These are phyloP conservation scores for Ophiothrix spiculata DNA, from an alignment of 35 echinoderm and acorn worm genomes.

Conservation along the genomic window DNA sequence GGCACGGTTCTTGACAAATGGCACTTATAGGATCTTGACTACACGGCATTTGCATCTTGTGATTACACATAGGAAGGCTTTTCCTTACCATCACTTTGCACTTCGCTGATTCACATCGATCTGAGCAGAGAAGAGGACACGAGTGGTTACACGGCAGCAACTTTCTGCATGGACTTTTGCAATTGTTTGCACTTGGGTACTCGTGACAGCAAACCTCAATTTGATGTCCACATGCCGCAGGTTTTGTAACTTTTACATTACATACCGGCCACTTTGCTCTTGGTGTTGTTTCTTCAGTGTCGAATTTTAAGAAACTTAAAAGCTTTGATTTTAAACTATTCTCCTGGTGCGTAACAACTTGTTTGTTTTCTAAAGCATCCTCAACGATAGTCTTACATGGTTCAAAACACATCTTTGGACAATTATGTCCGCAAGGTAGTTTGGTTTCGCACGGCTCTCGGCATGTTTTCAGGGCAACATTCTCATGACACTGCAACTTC, in stretches of 20 bases:
- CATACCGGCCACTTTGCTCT: not conserved
- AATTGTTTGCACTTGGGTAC: not conserved
- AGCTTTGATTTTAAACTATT: not conserved
- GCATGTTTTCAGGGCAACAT: not conserved
- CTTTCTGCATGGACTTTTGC: not conserved
- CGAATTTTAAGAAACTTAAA: not conserved
- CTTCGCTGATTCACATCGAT: not conserved
- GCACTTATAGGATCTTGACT: not conserved
- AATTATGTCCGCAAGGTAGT: slow-evolving; percentile 34
- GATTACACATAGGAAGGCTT: not conserved
- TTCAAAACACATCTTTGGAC: slow-evolving; percentile 25
- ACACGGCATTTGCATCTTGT: not conserved
- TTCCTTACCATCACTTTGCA: not conserved
- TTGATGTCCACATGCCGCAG: not conserved
- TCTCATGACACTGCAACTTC: not conserved
- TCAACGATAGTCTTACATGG: not conserved
- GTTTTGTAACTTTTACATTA: not conserved
- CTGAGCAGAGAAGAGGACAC: not conserved
- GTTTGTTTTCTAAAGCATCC: not conserved
- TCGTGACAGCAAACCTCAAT: not conserved
- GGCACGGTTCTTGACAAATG: not conserved
- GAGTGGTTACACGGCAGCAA: not conserved
- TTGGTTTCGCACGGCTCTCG: slow-evolving; percentile 4
- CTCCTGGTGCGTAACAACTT: too few species aligned
- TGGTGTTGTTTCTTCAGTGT: not conserved